Percentiles rank a stretch among this genome's conserved stretches.
Conservation (phyloP, 23 tunicate species). For the Styela plicata region DNA sequence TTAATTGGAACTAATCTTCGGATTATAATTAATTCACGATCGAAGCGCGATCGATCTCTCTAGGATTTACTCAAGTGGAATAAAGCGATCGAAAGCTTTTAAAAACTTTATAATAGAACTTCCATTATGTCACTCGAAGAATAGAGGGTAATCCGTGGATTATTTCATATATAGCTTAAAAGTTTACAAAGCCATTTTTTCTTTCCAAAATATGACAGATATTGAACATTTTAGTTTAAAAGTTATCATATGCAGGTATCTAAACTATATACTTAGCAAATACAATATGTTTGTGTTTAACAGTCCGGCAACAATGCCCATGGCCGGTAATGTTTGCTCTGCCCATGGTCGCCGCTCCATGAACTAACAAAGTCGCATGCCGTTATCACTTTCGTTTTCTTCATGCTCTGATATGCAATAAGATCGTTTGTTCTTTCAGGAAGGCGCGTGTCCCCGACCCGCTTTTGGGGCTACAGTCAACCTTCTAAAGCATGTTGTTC, state of each 20-base stretch:
- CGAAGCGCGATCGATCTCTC: not conserved
- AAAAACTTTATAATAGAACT: not conserved
- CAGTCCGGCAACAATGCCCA: not conserved
- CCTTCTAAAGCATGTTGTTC: too few species aligned
- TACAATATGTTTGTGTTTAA: not conserved
- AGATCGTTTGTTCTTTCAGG: too few species aligned
- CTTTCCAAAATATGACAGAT: too few species aligned
- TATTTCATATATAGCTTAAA: not conserved
- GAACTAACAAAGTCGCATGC: not conserved
- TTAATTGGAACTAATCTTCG: constrained; percentile 11
- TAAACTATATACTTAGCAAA: not conserved
- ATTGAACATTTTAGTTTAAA: not conserved
- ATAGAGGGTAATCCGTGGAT: not conserved
- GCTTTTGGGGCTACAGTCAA: too few species aligned
- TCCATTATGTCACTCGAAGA: not conserved
- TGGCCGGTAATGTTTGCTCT: not conserved
- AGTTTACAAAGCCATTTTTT: too few species aligned
- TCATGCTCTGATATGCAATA: too few species aligned
- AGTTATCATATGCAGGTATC: not conserved
- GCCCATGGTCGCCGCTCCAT: not conserved
- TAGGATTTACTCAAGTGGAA: not conserved
- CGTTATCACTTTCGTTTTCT: not conserved
- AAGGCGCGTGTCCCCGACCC: too few species aligned
- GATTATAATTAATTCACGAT: not conserved
- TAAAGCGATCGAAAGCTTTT: not conserved